Evolutionary conservation across 2,797 vertebrate genomes (phyloP), one percentile per base, ranked within the genome.

Genomic region (Gobionotothen gibberifrons): DNA sequence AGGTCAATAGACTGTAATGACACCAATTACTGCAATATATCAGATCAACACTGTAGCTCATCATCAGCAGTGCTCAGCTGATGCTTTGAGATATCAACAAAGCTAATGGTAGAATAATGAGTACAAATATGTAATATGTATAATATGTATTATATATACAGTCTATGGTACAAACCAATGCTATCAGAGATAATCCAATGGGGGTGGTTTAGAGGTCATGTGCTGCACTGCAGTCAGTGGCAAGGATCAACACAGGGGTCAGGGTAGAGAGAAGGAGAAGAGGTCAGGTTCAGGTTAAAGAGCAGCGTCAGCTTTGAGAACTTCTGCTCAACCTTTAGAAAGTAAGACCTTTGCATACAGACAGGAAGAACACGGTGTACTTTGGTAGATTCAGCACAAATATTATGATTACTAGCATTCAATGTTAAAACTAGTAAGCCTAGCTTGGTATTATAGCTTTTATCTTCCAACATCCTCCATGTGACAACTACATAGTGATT

Each of bases 1-100:
- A 92, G 91, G 93, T 92, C 90, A 90, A 53, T 40, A 53, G 73
- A 74, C 63, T 88, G 71, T 79, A 82, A 79, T 90, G 88, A 91
- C 91, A 91, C 90, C 89, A 92, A 93, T 94, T 94, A 93, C 81
- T 83, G 79, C 64, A 85, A 80, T 81, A 81, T 79, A 87, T 81
- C 77, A 90, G 76, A 90, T 90, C 85, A 85, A 85, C 85, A 78
- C 21, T 64, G 76, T 39, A 58, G 76, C 85, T 87, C 85, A 76
- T 84, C 78, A 77, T 79, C 59, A 62, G 63, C 9, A 57, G 76
- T 69, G 79, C 77, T 74, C 48, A 29, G 64, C 65, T 53, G 42
- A 79, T 55, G 67, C 79, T 85, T 69, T 62, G 71, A 76, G 76
- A 76, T 64, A 78, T 81, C 56, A 82, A 70, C 76, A 74, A 73